phyloP scores from a whole-genome alignment of 2,888 invertebrate genomes.

The Diplazon laetatorius region DNA sequence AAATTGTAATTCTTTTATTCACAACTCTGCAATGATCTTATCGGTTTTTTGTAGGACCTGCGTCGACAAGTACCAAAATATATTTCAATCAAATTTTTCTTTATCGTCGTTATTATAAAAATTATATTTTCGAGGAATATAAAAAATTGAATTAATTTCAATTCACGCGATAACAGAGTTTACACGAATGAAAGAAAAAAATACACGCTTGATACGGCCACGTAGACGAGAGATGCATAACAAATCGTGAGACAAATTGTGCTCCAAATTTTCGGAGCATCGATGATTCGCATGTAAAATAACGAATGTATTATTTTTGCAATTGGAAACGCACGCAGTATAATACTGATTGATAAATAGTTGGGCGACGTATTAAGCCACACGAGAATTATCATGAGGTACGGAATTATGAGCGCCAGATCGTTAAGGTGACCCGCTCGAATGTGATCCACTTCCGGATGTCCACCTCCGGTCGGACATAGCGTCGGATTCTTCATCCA shows the following conservation, averaged over 20 bases:
- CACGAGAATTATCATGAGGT: conserved; percentile 69
- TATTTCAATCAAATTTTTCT: not conserved
- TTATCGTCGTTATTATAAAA: too few relatives aligned
- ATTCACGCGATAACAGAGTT: too few relatives aligned
- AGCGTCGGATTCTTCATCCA: conserved; percentile 73
- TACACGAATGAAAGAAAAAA: conserved; percentile 1
- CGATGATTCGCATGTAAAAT: conserved; percentile 66
- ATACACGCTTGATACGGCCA: conserved; percentile 40
- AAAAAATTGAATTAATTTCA: too few relatives aligned
- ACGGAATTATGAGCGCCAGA: conserved; percentile 70
- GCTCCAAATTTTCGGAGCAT: conserved; percentile 18
- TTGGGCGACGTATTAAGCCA: conserved; percentile 72
- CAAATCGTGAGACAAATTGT: conserved; percentile 36
- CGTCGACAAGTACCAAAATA: too few relatives aligned
- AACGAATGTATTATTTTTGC: conserved; percentile 69
- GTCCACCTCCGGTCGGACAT: conserved; percentile 72
- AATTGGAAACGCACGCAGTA: conserved; percentile 68
- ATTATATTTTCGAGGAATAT: too few relatives aligned
- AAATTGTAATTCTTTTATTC: too few relatives aligned
- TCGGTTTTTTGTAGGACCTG: too few relatives aligned
- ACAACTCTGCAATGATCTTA: too few relatives aligned
- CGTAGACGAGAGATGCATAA: conserved; percentile 54
- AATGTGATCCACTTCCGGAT: conserved; percentile 74
- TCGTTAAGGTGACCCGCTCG: conserved; percentile 72
- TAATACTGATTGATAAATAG: conserved; percentile 53